Evolutionary conservation across 2,113 vertebrate species (phyloP).

Genomic region (Apteryx mantelli): DNA sequence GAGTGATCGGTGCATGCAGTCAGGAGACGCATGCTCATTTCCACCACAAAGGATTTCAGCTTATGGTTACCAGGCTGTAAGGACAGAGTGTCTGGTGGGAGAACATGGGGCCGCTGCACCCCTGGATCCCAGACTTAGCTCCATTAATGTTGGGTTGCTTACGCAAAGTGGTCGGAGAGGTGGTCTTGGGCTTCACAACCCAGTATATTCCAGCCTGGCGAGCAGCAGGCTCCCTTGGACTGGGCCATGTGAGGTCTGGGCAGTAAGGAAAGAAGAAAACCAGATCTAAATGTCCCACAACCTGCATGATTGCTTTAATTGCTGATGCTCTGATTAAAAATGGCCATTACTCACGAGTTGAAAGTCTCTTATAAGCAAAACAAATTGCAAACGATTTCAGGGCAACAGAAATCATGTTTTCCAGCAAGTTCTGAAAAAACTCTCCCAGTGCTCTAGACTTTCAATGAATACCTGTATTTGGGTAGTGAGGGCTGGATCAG

Average conservation of each 20-base stretch:
- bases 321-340: neutral
- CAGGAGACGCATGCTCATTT: neutral
- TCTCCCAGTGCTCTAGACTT: neutral
- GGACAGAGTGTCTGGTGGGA: neutral
- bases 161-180: neutral
- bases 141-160: neutral
- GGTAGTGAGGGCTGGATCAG: neutral
- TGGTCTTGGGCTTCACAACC: neutral
- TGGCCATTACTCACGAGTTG: neutral
- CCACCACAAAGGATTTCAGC: neutral
- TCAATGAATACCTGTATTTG: neutral
- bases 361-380: neutral
- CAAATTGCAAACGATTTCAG: too few relatives aligned
- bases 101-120: neutral
- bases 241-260: accelerated
- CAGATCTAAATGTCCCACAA: neutral
- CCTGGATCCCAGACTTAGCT: neutral
- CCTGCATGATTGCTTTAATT: neutral
- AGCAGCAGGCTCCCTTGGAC: neutral
- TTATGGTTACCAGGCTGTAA: neutral
- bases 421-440: neutral
- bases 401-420: neutral
- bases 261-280: neutral
- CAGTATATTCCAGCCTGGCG: neutral
- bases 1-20: accelerated